Percentiles rank a stretch among this genome's conserved stretches.
Conservation (phyloP, 2,797 vertebrate species). For the Peromyscus eremicus region DNA sequence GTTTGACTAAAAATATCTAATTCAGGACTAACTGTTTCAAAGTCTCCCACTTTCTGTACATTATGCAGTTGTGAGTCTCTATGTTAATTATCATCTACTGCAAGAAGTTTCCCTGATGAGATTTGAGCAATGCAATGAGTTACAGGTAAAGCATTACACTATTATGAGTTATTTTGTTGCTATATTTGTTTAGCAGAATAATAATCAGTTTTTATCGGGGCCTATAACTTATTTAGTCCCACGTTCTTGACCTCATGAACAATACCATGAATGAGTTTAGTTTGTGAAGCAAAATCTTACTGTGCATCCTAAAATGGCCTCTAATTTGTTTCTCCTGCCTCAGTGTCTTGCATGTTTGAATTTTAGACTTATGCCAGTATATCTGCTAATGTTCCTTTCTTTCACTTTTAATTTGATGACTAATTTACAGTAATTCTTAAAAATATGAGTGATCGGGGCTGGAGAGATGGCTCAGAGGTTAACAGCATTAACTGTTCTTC, state of each 20-base stretch:
- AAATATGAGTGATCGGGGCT: not conserved
- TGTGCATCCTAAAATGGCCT: not conserved
- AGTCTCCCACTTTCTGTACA: not conserved
- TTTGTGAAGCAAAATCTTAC: not conserved
- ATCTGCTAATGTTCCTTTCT: not conserved
- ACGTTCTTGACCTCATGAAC: not conserved
- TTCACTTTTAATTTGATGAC: not conserved
- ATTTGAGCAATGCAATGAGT: no score
- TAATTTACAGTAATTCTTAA: slow-evolving; percentile 9
- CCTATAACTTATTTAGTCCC: not conserved
- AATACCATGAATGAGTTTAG: not conserved
- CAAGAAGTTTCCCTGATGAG: not conserved
- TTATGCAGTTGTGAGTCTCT: not conserved
- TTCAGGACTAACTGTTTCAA: not conserved
- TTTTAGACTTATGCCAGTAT: not conserved
- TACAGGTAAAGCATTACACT: not conserved
- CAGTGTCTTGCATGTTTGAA: not conserved
- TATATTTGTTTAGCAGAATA: not conserved
- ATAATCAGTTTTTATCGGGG: not conserved
- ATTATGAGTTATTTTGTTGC: not conserved
- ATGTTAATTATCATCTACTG: not conserved
- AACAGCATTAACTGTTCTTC: no score
- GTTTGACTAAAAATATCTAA: not conserved
- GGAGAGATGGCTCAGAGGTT: no score
- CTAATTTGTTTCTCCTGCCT: not conserved